Evolutionary conservation across 1,140 invertebrate genomes (phyloP), one percentile per base, ranked within the genome.

Genomic region (Drosophila kepulauana): DNA sequence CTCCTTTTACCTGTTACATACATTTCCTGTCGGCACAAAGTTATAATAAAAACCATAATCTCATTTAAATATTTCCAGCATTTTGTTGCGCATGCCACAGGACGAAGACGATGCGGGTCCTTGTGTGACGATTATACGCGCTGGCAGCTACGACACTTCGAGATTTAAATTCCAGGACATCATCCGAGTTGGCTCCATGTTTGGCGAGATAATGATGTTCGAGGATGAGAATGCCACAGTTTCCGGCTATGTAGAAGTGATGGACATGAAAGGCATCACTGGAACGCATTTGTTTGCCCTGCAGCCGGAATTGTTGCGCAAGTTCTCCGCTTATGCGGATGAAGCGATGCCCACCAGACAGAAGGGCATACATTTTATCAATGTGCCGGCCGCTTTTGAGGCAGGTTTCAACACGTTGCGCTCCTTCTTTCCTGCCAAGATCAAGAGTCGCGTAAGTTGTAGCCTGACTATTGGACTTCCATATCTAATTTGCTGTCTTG

Each of bases 301-400:
- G 76, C 93, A 93, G 10, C 94, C 94, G 6, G 78, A 92, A 15
- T 25, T 93, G 10, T 91, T 94, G 77, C 93, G 94, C 63, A 94
- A 94, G 70, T 93, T 93, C 80, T 92, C 94, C 8, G 91, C 92
- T 0, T 93, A 93, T 28, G 92, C 92, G 70, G 94, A 94, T 82
- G 94, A 94, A 56, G 94, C 93, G 3, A 93, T 94, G 65, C 94
- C 94, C 3, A 89, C 94, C n/a, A 89, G 94, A 5, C 91, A 94
- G 30, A 94, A 93, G 57, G 91, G 92, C 8, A 93, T 93, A 48
- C 93, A 94, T 69, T 93, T 94, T 15, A 89, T 95, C 33, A 93
- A 94, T 80, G 93, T 94, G 3, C 93, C 94, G 0, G 15, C 90
- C 5, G 93, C 92, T 0, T 94, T 94, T 74, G 93, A 94, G 65